Evolutionary conservation across 2,888 invertebrate genomes (phyloP).

Genomic region (Macrosoma leucophasiata): DNA sequence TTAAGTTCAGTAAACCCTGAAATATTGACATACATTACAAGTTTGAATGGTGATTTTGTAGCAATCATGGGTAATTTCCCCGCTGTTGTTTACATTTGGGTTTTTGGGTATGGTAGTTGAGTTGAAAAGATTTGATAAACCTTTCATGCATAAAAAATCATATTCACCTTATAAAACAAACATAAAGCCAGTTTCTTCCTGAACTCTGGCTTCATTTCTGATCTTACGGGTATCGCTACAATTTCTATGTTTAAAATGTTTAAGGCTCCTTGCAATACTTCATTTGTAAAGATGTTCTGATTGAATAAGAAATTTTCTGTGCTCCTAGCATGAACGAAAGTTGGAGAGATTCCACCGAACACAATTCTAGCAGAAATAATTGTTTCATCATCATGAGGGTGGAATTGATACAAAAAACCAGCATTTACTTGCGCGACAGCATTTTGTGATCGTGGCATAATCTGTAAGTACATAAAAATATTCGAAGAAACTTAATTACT

Average conservation of each 20-base stretch:
- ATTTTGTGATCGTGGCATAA: slow-evolving; percentile 83
- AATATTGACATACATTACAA: slow-evolving; percentile 2
- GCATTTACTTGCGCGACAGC: slow-evolving; percentile 86
- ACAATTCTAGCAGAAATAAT: slow-evolving; percentile 75
- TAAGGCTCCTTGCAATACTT: slow-evolving; percentile 69
- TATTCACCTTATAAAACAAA: slow-evolving; percentile 79
- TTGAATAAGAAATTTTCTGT: slow-evolving; percentile 68
- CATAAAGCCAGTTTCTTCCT: slow-evolving; percentile 76
- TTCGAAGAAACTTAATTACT: neutral
- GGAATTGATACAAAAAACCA: slow-evolving; percentile 79
- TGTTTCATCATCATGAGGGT: slow-evolving; percentile 33
- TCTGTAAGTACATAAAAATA: slow-evolving; percentile 50
- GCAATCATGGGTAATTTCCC: too few species aligned
- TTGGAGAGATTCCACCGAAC: slow-evolving; percentile 72
- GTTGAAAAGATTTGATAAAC: too few species aligned
- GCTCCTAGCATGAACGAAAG: slow-evolving; percentile 74
- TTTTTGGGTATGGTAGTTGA: too few species aligned
- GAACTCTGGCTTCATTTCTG: slow-evolving; percentile 76
- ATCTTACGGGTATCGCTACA: slow-evolving; percentile 70
- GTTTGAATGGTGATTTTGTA: too few species aligned
- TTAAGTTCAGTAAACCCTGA: slow-evolving; percentile 71
- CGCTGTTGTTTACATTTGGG: too few species aligned
- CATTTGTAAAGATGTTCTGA: slow-evolving; percentile 58
- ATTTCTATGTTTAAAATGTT: slow-evolving; percentile 74
- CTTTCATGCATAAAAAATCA: too few species aligned